Conservation (phyloP, 2,113 vertebrate genomes). For the Urocynchramus pylzowi region DNA sequence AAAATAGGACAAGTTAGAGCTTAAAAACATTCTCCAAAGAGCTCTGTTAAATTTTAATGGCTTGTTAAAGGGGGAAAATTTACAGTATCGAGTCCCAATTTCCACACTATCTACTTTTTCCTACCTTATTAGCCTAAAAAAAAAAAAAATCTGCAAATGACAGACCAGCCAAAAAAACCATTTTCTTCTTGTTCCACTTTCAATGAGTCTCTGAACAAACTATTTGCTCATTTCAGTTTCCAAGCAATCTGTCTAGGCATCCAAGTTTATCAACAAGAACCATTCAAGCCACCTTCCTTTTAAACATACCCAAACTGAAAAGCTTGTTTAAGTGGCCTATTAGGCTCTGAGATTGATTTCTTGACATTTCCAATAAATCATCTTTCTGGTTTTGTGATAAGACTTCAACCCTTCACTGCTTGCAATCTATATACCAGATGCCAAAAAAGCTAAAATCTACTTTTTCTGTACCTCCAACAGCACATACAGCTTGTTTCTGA, state of each 20-base stretch:
- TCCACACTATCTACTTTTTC: background rate
- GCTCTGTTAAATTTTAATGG: background rate
- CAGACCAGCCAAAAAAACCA: background rate
- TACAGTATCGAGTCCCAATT: background rate
- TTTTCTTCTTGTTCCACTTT: background rate
- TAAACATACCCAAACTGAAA: background rate
- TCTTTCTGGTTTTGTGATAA: background rate
- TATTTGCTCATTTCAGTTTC: conserved; percentile 3
- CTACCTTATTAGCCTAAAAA: background rate
- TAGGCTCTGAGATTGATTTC: background rate
- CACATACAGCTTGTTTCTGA: background rate
- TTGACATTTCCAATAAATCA: background rate
- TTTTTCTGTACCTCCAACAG: background rate
- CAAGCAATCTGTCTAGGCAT: background rate
- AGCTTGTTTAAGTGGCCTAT: background rate
- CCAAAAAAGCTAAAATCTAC: background rate
- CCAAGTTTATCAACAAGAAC: background rate
- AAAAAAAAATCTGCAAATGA: background rate
- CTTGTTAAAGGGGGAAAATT: background rate
- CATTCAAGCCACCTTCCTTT: background rate
- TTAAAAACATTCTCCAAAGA: background rate
- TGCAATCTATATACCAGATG: background rate
- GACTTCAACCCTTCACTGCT: background rate
- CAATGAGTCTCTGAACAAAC: background rate
- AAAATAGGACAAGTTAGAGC: background rate